Evolutionary conservation across 1,140 invertebrate genomes (phyloP).

Genomic region (Temnothorax nylanderi): DNA sequence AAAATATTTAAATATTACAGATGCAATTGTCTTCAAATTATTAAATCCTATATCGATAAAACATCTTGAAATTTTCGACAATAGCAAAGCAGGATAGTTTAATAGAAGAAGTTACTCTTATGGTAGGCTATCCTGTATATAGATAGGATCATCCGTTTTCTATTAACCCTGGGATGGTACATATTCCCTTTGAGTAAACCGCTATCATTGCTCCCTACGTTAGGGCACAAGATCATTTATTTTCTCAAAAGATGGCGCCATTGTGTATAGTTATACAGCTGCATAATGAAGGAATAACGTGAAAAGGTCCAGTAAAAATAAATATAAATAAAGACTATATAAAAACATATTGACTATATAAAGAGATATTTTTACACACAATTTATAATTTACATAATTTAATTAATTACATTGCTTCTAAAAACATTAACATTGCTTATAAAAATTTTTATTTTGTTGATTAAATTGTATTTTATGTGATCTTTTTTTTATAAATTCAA

Average conservation of each 20-base stretch:
- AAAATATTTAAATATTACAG: no score
- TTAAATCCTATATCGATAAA: neutral
- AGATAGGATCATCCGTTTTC: no score
- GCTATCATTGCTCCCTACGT: neutral
- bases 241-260: slow-evolving; percentile 41
- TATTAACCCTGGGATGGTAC: slow-evolving; percentile 34
- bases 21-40: no score
- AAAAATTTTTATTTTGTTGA: neutral
- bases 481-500: neutral
- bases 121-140: neutral
- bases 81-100: neutral
- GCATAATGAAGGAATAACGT: neutral
- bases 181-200: neutral
- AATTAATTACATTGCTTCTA: neutral
- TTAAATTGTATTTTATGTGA: neutral
- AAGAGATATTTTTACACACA: neutral
- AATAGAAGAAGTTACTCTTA: neutral
- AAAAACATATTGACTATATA: neutral
- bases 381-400: neutral
- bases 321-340: neutral
- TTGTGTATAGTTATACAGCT: neutral
- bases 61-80: neutral
- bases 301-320: neutral
- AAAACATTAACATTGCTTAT: neutral
- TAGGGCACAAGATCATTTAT: slow-evolving; percentile 4